Conservation (phyloP, 1,140 invertebrate species). For the Laupala kohalensis region DNA sequence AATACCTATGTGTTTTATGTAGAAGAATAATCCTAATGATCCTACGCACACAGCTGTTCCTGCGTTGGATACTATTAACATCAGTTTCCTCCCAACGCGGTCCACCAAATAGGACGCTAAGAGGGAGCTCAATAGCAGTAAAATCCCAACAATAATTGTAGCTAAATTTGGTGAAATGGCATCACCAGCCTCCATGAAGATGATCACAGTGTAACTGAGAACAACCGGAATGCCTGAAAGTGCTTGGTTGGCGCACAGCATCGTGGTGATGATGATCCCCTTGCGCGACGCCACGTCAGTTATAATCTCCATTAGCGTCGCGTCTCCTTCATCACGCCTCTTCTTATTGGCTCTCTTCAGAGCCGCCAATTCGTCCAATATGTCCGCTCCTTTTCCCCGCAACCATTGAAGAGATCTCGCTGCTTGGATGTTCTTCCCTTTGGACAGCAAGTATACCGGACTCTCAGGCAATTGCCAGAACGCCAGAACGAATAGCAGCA, state of each 20-base stretch:
- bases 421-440: background rate
- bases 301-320: background rate
- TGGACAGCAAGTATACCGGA: background rate
- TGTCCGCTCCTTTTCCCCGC: background rate
- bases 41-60: constrained; percentile 31
- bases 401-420: background rate
- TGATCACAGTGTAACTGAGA: constrained; percentile 37
- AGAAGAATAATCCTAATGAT: constrained; percentile 30
- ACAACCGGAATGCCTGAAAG: constrained; percentile 28
- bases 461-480: background rate
- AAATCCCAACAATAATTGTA: constrained; percentile 35
- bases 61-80: constrained; percentile 36
- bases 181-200: constrained; percentile 36
- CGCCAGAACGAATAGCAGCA: background rate
- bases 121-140: constrained; percentile 33
- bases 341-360: background rate
- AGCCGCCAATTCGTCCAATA: background rate
- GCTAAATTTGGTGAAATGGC: constrained; percentile 30
- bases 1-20: constrained; percentile 21
- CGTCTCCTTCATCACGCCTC: background rate
- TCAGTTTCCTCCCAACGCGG: constrained; percentile 36
- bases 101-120: constrained; percentile 41
- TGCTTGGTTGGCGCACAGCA: constrained; percentile 29
- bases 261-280: constrained; percentile 32
- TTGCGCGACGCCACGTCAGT: constrained; percentile 22